Evolutionary conservation across 2,113 vertebrate genomes (phyloP).

Genomic region (Mastomys natalensis): DNA sequence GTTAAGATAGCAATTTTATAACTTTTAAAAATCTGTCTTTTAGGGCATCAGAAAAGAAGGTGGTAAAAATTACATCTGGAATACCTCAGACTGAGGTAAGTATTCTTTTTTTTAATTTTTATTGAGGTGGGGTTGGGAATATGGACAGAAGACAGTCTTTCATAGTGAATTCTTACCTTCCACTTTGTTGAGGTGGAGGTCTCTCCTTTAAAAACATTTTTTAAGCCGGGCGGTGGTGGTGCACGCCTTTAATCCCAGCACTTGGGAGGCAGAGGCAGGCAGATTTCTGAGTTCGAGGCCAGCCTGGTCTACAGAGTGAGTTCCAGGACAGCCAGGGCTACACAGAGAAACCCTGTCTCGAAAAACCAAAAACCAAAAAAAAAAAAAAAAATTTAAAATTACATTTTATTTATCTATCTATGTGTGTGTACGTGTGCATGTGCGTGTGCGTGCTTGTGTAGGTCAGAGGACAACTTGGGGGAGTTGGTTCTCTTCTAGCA

Average conservation of each 20-base stretch:
- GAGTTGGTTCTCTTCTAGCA: not conserved
- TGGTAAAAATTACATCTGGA: conserved; percentile 93
- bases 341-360: no score
- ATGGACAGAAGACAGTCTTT: not conserved
- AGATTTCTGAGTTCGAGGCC: no score
- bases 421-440: no score
- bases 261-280: no score
- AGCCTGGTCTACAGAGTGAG: no score
- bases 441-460: no score
- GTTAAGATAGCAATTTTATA: conserved; percentile 35
- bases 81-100: conserved; percentile 90
- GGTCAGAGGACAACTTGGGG: not conserved
- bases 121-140: not conserved
- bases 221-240: no score
- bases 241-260: no score
- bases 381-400: no score
- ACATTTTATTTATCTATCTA: not conserved
- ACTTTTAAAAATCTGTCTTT: conserved; percentile 60
- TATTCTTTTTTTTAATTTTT: not conserved
- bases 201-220: not conserved
- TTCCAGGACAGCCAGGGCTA: no score
- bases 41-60: conserved; percentile 90
- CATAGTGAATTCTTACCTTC: not conserved
- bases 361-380: no score
- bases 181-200: not conserved